These are phyloP conservation scores for Rallus crepitans DNA, from an alignment of 2,797 vertebrate genomes.

Conservation along the genomic window DNA sequence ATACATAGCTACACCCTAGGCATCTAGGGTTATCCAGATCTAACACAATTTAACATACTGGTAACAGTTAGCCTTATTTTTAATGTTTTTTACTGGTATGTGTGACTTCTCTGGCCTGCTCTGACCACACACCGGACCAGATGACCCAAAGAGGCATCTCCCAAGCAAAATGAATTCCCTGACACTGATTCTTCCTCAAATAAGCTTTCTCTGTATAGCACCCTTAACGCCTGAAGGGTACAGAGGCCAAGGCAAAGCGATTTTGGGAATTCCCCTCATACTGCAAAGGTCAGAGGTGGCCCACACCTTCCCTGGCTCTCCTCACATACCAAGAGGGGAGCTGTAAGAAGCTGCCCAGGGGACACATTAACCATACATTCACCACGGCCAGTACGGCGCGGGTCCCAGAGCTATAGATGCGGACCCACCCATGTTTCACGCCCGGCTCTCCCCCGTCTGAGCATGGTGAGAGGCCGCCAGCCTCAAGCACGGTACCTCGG, in stretches of 20 bases:
- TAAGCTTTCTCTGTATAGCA: not conserved
- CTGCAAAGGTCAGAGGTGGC: too few relatives aligned
- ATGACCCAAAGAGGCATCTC: not conserved
- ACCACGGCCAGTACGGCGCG: fast-evolving
- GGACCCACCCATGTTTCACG: fast-evolving
- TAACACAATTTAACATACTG: not conserved
- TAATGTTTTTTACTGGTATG: not conserved
- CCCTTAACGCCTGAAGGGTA: too few relatives aligned
- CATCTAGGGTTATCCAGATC: not conserved
- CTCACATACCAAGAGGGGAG: not conserved
- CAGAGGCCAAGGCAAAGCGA: fast-evolving
- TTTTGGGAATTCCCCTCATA: fast-evolving
- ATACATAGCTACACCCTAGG: not conserved
- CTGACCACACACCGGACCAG: not conserved
- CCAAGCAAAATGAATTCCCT: not conserved
- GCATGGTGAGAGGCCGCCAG: fast-evolving
- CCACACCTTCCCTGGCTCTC: not conserved
- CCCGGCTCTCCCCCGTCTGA: fast-evolving
- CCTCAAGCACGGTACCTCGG: fast-evolving
- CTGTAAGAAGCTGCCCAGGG: too few relatives aligned
- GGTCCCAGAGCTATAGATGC: fast-evolving
- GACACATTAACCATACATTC: fast-evolving
- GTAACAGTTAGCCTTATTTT: not conserved
- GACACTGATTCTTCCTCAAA: not conserved
- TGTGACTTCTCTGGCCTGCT: not conserved